Percentiles rank a stretch among this genome's conserved stretches.
phyloP scores from a whole-genome alignment of 1,140 invertebrate species.

The Dinothrombium tinctorium region DNA sequence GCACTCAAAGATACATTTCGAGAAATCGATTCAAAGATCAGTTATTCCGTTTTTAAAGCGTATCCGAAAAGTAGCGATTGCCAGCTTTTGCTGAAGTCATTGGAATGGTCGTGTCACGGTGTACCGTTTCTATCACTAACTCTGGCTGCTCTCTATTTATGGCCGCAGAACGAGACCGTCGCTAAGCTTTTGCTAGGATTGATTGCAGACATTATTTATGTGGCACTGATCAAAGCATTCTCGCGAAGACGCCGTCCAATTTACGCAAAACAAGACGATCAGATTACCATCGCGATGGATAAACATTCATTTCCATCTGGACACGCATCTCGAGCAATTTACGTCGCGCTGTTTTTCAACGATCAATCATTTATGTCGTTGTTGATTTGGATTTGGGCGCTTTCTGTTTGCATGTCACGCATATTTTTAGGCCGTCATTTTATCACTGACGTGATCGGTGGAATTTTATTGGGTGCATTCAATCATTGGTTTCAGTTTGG shows the following conservation, averaged over 20 bases:
- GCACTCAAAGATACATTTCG: neutral
- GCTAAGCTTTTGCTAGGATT: conserved; percentile 61
- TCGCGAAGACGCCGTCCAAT: conserved; percentile 46
- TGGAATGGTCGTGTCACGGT: conserved; percentile 69
- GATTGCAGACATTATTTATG: conserved; percentile 54
- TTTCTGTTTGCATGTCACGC: conserved; percentile 47
- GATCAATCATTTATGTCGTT: conserved; percentile 22
- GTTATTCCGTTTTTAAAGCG: neutral
- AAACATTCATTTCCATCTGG: conserved; percentile 90
- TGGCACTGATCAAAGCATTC: conserved; percentile 54
- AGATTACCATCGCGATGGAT: conserved; percentile 35
- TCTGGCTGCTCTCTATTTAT: conserved; percentile 39
- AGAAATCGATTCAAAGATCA: neutral
- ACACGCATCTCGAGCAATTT: conserved; percentile 61
- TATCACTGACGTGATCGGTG: conserved; percentile 54
- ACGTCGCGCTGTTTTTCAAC: conserved; percentile 34
- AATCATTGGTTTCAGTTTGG: no score
- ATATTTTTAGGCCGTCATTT: conserved; percentile 59
- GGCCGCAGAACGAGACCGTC: conserved; percentile 43
- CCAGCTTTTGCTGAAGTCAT: neutral
- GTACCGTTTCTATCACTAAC: conserved; percentile 50
- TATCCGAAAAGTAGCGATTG: neutral
- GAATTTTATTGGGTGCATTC: conserved; percentile 46
- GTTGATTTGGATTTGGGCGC: conserved; percentile 43
- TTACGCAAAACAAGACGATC: conserved; percentile 33